Base-by-base conservation (phyloP, 2,797 vertebrate genomes). In the Tenualosa ilisha region DNA sequence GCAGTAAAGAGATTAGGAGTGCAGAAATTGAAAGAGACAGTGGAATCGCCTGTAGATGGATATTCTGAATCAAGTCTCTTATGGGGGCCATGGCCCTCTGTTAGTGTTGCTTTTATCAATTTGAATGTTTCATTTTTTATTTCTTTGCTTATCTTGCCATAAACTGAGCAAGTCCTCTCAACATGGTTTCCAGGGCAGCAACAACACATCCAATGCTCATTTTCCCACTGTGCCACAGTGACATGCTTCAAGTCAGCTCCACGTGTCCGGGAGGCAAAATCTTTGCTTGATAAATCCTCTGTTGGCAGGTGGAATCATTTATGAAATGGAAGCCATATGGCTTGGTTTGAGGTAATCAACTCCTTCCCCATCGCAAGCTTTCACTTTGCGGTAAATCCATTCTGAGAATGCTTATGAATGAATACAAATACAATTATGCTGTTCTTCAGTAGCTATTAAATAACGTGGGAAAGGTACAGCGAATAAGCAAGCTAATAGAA, bases 1-100 rank as follows among this genome's bases (percentile, higher is more conserved):
- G 83, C 31, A 87, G 84, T 65, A 20, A 31, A 79, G 79, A 50
- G 46, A 88, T 54, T 86, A 88, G 9, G 65, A 15, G 20, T 26
- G 12, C 65, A 72, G 26, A 72, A 72, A 31, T 72, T 26, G 65
- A 72, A 72, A 68, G 24, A 26, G 63, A 68, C 26, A 15, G 20
- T 68, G 24, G 63, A 22, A 22, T 13, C 65, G 31, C 31, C 65
- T 72, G 65, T 72, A 13, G 65, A 72, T 72, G 31, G 26, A 72
- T 72, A 26, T 72, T 72, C 65, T 11, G 26, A 31, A 37, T 31
- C 8, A 26, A 5, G 12, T 72, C 13, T 72, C 65, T 31, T 2
- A 24, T 37, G 26, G 26, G 31, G 12, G 65, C 26, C 65, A 40
- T 37, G 65, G 12, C 26, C 13, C 31, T 72, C 26, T 72, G 65